Conservation (phyloP, 2,888 invertebrate species). For the Synanthedon vespiformis region DNA sequence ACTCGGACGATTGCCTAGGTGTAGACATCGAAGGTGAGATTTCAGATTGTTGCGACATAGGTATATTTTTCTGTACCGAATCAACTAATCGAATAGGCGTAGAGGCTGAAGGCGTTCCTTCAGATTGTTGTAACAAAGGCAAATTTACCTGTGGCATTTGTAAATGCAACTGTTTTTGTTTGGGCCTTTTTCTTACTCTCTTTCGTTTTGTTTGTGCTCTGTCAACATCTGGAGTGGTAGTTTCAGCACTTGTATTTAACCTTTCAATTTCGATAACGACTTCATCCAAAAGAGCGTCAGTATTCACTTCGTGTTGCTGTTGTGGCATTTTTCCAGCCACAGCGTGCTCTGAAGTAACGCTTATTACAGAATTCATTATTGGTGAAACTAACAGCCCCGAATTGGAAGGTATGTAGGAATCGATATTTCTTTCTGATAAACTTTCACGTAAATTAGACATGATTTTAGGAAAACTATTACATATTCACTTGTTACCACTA, state of each 20-base stretch:
- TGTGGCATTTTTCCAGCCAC: conserved; percentile 8
- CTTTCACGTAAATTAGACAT: conserved; percentile 31
- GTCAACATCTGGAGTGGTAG: conserved; percentile 8
- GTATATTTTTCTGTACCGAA: too few relatives aligned
- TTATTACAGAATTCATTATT: conserved; percentile 20
- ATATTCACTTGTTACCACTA: too few relatives aligned
- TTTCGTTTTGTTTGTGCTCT: conserved; percentile 26
- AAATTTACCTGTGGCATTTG: conserved; percentile 23
- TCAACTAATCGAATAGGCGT: too few relatives aligned
- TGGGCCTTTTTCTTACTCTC: conserved; percentile 40
- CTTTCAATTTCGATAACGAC: conserved; percentile 18
- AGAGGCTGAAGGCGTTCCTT: too few relatives aligned
- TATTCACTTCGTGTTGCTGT: conserved; percentile 5
- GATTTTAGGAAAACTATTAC: neutral
- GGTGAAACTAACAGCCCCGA: conserved; percentile 28
- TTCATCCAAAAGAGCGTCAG: conserved; percentile 16
- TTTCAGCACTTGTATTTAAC: conserved; percentile 20
- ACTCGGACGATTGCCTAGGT: too few relatives aligned
- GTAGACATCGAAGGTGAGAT: too few relatives aligned
- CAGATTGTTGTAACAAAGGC: too few relatives aligned
- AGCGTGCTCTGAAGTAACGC: conserved; percentile 14
- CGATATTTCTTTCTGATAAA: conserved; percentile 23
- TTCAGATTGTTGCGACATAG: too few relatives aligned
- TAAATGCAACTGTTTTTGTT: conserved; percentile 27
- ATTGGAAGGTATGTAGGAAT: conserved; percentile 22